Percentiles rank a stretch among this genome's conserved stretches.
These are phyloP conservation scores for Neotoxoptera formosana DNA, from an alignment of 1,140 invertebrate species.

Conservation along the genomic window DNA sequence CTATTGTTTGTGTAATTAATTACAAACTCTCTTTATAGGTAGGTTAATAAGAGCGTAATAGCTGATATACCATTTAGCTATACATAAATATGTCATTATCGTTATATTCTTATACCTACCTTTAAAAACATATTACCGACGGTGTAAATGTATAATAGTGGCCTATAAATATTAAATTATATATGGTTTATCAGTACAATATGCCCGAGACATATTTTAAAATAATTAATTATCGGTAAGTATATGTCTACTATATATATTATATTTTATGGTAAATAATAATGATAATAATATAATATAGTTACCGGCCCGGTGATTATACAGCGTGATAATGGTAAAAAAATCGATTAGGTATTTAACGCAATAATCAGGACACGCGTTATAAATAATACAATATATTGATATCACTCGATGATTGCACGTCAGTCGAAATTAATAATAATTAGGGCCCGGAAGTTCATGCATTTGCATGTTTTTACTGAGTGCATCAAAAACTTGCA, in stretches of 20 bases:
- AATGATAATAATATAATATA: background rate
- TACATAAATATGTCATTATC: constrained; percentile 4
- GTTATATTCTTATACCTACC: background rate
- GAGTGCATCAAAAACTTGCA: no score
- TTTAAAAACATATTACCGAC: background rate
- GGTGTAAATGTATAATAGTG: background rate
- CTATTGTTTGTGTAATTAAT: background rate
- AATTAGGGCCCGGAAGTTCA: no score
- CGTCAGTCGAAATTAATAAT: background rate
- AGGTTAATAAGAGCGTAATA: constrained; percentile 9
- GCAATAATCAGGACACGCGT: background rate
- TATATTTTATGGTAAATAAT: background rate
- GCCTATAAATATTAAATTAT: background rate
- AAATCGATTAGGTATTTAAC: no score
- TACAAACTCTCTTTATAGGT: background rate
- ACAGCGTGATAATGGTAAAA: background rate
- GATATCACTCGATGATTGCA: background rate
- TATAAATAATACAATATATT: background rate
- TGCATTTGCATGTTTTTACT: no score
- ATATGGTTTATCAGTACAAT: background rate
- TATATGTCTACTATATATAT: background rate
- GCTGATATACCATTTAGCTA: background rate
- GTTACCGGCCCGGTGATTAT: no score
- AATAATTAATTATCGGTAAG: constrained; percentile 12
- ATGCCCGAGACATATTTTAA: background rate